A percentile compares a stretch with the other conserved stretches of the same genome.
Evolutionary conservation across 2,888 invertebrate genomes (phyloP).

Genomic region (Calameuta idolon): DNA sequence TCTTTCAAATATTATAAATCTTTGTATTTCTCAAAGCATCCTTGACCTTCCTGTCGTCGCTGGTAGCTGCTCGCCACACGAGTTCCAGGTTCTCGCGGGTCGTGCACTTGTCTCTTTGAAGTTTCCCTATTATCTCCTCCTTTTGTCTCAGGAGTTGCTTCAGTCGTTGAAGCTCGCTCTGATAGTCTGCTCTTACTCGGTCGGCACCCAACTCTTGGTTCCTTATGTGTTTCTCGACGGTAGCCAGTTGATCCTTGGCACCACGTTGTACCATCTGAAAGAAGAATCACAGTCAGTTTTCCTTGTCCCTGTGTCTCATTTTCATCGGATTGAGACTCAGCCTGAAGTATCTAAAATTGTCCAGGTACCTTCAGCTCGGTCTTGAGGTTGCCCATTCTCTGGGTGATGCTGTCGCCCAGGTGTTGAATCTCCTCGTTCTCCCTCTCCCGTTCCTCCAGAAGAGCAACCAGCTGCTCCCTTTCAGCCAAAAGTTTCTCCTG

Average conservation of each 20-base stretch:
- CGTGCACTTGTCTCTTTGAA: conserved; percentile 56
- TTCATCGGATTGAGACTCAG: neutral
- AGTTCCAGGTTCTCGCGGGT: conserved; percentile 56
- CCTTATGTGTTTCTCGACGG: conserved; percentile 69
- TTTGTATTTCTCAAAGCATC: conserved; percentile 47
- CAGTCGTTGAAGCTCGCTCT: conserved; percentile 67
- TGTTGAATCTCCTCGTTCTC: conserved; percentile 57
- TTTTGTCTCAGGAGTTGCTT: conserved; percentile 67
- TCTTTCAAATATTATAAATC: conserved; percentile 39
- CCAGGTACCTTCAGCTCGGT: conserved; percentile 67
- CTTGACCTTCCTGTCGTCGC: conserved; percentile 50
- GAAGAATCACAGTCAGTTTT: neutral
- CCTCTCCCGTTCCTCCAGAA: conserved; percentile 53
- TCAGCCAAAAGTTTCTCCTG: conserved; percentile 69
- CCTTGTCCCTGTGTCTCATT: neutral
- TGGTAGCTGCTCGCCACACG: conserved; percentile 53
- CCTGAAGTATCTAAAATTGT: neutral
- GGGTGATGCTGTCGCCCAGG: conserved; percentile 68
- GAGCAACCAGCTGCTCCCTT: conserved; percentile 45
- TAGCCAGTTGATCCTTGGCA: conserved; percentile 69
- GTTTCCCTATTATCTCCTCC: conserved; percentile 64
- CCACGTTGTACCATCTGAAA: conserved; percentile 69
- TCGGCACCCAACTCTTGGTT: conserved; percentile 67
- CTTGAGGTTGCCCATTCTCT: conserved; percentile 68
- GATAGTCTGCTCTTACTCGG: conserved; percentile 68